A percentile compares a stretch with the other conserved stretches of the same genome.
Conservation (phyloP, 2,888 invertebrate genomes). For the Miltochrista miniata region DNA sequence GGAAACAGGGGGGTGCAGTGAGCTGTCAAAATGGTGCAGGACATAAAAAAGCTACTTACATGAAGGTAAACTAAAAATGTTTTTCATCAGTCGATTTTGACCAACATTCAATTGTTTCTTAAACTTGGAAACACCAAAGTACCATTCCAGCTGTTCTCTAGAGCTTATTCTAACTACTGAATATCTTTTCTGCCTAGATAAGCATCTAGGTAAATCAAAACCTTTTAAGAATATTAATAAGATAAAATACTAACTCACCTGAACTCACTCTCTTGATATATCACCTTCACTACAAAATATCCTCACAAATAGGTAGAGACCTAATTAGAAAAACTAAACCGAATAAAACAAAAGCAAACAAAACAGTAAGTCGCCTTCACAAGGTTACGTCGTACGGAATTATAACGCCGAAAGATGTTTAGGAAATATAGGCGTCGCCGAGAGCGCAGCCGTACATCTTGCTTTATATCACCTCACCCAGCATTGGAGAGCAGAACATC, state of each 20-base stretch:
- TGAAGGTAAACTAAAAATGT: too few relatives aligned
- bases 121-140: too few relatives aligned
- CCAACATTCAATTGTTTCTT: too few relatives aligned
- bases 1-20: too few relatives aligned
- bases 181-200: background rate
- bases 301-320: conserved; percentile 11
- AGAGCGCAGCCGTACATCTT: conserved; percentile 82
- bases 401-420: conserved; percentile 81
- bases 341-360: conserved; percentile 10
- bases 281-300: conserved; percentile 9
- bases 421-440: conserved; percentile 82
- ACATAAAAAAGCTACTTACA: too few relatives aligned
- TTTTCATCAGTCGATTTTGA: too few relatives aligned
- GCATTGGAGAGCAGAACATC: conserved; percentile 84
- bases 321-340: conserved; percentile 17
- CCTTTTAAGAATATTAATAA: too few relatives aligned
- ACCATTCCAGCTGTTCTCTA: too few relatives aligned
- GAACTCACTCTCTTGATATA: background rate
- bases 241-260: conserved; percentile 11
- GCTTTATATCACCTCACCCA: conserved; percentile 75
- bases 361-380: conserved; percentile 51
- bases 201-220: background rate
- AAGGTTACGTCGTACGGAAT: conserved; percentile 70
- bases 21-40: too few relatives aligned
- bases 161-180: too few relatives aligned